Base-by-base conservation (phyloP, 2,888 invertebrate species). In the Laspeyria flexula region DNA sequence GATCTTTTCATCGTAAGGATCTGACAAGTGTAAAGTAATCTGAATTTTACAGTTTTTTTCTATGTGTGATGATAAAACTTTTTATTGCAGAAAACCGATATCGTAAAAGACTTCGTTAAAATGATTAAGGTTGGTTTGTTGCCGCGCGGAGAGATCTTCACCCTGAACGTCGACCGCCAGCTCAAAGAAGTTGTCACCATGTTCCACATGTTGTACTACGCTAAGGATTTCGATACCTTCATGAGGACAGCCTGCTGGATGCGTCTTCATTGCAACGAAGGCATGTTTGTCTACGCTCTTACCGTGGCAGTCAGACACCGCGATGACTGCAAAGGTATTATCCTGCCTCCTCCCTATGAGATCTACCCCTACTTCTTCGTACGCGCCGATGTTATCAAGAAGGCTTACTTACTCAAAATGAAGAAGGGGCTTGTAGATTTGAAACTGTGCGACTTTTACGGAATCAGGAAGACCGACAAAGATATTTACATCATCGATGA, bases 301-400 rank as follows among this genome's bases (percentile, higher is more conserved):
- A 92, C 90, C 54, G 88, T 93, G 4, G 93, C 93, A 29, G 84
- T 90, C 60, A 86, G 92, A 66, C 93, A 93, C 66, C 89, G 93
- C 41, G 83, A 86, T 7, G 93, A 93, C 74, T 90, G 88, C 81
- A 88, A 75, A 56, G 90, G 90, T 23, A 83, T 94, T 44, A 83
- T 92, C 21, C 77, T 94, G 23, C 94, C 94, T 34, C 93, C 94
- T 54, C 89, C 92, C 1, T 94, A 94, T 67, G 94, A 94, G 79
- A 90, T 94, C 64, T 90, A 94, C 60, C 96, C 96, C 0, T 94
- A 94, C 86, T 93, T 93, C 78, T 96, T 94, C 83, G 94, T 95
- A 59, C 94, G 94, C 70, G 89, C 93, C 15, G 94, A 95, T 70
- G 94, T 95, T n/a, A 92, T 96, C 65, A 90, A 93, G 55, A 93